phyloP scores from a whole-genome alignment of 2,888 invertebrate genomes.

The Tenodera sinensis region DNA sequence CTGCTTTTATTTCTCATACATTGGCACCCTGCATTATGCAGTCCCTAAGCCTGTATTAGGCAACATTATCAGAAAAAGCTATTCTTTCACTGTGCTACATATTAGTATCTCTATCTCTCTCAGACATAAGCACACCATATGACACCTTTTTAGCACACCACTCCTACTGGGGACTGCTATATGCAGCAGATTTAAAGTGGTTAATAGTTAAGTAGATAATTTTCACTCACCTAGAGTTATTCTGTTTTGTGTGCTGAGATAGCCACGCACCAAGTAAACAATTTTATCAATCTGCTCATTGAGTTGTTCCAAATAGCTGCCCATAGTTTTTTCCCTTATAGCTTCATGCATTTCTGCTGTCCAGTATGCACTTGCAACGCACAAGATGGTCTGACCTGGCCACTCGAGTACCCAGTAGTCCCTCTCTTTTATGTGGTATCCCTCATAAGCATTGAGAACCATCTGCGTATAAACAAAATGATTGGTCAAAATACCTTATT shows the following conservation, averaged over 20 bases:
- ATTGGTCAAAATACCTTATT: not conserved
- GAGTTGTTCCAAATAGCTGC: constrained; percentile 64
- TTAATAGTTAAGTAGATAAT: too few relatives aligned
- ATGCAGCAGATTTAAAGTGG: too few relatives aligned
- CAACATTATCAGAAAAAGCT: too few relatives aligned
- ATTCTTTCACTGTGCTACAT: too few relatives aligned
- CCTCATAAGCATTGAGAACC: constrained; percentile 65
- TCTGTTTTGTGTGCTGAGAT: constrained; percentile 78
- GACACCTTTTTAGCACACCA: too few relatives aligned
- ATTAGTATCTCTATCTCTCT: too few relatives aligned
- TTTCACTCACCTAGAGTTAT: constrained; percentile 70
- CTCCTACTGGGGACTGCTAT: too few relatives aligned
- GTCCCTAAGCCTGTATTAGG: too few relatives aligned
- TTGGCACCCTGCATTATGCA: too few relatives aligned
- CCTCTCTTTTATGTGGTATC: constrained; percentile 63
- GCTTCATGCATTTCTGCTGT: constrained; percentile 82
- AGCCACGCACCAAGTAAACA: constrained; percentile 82
- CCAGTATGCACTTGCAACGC: constrained; percentile 85
- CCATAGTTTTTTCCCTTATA: constrained; percentile 58
- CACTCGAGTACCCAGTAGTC: constrained; percentile 82
- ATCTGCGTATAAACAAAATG: constrained; percentile 42
- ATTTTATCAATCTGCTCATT: constrained; percentile 76
- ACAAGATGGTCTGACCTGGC: constrained; percentile 90
- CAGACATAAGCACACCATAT: too few relatives aligned
- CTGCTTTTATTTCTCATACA: too few relatives aligned